A percentile compares a stretch with the other conserved stretches of the same genome.
These are phyloP conservation scores for Mesocricetus auratus DNA, from an alignment of 2,113 vertebrate genomes.

Conservation along the genomic window DNA sequence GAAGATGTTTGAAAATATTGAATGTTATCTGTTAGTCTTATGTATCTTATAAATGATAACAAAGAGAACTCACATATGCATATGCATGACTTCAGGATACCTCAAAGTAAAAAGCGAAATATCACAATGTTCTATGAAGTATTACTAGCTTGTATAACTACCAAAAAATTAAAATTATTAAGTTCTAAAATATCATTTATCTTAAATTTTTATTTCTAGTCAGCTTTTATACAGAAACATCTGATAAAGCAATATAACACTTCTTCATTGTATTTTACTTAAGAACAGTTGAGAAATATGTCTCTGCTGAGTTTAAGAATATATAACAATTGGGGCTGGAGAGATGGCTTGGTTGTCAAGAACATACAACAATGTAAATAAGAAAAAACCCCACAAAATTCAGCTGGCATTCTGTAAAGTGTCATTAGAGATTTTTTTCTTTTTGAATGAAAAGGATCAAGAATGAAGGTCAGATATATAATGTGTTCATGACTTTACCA, in stretches of 20 bases:
- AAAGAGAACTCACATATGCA: slow-evolving; percentile 50
- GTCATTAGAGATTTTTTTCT: not conserved
- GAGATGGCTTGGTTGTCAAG: not conserved
- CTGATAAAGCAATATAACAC: not conserved
- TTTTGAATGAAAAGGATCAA: slow-evolving; percentile 47
- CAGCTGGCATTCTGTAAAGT: not conserved
- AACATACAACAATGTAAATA: not conserved
- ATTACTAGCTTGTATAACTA: slow-evolving; percentile 52
- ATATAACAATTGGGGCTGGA: not conserved
- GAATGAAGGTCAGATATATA: slow-evolving; percentile 21
- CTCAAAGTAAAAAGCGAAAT: slow-evolving; percentile 56
- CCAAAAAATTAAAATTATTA: slow-evolving; percentile 40
- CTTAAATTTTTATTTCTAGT: slow-evolving; percentile 19
- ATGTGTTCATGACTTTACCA: slow-evolving; percentile 12
- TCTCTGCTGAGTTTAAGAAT: slow-evolving; percentile 29
- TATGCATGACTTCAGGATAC: not conserved
- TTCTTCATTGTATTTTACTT: slow-evolving; percentile 45
- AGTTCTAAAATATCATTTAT: slow-evolving; percentile 45
- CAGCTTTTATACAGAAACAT: slow-evolving; percentile 19
- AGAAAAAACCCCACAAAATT: not conserved
- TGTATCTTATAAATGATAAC: not conserved
- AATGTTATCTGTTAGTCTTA: slow-evolving; percentile 21
- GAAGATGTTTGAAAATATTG: slow-evolving; percentile 61
- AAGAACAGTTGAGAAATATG: not conserved
- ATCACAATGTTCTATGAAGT: slow-evolving; percentile 51